Conservation (phyloP, 2,113 vertebrate species). For the Brachyistius frenatus region DNA sequence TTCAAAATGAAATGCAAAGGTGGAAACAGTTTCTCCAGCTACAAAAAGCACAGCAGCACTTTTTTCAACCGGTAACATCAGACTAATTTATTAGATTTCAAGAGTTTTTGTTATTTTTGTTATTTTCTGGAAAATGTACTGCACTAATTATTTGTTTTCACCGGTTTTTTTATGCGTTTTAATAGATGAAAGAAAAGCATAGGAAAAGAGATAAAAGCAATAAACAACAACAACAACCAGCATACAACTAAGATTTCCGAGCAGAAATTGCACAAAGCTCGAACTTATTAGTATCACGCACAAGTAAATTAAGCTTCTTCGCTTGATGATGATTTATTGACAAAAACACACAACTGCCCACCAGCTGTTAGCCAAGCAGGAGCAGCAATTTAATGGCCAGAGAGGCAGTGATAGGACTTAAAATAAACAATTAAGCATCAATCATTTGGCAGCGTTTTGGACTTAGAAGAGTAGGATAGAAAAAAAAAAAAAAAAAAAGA, state of each 20-base stretch:
- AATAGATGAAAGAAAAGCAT: too few relatives aligned
- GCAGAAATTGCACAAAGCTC: not conserved
- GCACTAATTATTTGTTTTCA: not conserved
- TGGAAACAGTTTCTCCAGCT: not conserved
- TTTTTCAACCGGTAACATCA: too few relatives aligned
- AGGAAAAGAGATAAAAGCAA: too few relatives aligned
- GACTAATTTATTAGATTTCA: too few relatives aligned
- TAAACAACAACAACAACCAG: not conserved
- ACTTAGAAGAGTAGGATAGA: conserved; percentile 1
- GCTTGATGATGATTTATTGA: conserved; percentile 36
- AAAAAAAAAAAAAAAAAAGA: not conserved
- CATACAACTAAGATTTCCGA: not conserved
- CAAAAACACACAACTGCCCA: conserved; percentile 39
- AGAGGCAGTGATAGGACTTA: conserved; percentile 11
- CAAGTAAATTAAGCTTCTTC: conserved; percentile 9
- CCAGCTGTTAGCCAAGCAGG: conserved; percentile 39
- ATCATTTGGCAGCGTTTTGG: not conserved
- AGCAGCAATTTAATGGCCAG: conserved; percentile 6
- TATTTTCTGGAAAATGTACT: not conserved
- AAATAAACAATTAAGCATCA: conserved; percentile 13
- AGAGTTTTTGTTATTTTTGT: too few relatives aligned
- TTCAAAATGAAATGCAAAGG: conserved; percentile 3
- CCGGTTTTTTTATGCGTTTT: too few relatives aligned
- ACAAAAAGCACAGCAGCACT: too few relatives aligned
- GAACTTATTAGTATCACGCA: not conserved